Percentiles rank a stretch among this genome's conserved stretches.
Evolutionary conservation across 92 coral and sea anemone genomes (phyloP).

Genomic region (Paragorgia papillata): DNA sequence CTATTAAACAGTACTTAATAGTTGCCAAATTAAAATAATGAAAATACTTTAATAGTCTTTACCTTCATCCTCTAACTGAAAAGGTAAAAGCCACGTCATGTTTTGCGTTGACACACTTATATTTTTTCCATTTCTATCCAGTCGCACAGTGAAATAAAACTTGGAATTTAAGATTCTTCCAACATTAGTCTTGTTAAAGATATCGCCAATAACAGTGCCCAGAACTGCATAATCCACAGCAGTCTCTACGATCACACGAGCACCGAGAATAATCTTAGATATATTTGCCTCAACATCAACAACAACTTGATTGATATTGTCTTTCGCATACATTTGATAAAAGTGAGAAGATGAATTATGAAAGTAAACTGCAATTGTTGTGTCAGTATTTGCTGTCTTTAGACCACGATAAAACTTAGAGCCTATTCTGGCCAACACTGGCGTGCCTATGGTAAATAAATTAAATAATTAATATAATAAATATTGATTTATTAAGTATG

Average conservation of each 20-base stretch:
- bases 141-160: not conserved
- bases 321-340: slow-evolving; percentile 11
- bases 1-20: too few relatives aligned
- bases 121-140: slow-evolving; percentile 10
- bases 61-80: slow-evolving; percentile 16
- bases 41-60: too few relatives aligned
- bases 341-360: not conserved
- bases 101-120: not conserved
- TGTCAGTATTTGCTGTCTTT: not conserved
- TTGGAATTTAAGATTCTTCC: not conserved
- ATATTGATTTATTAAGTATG: too few relatives aligned
- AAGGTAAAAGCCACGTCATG: slow-evolving; percentile 20
- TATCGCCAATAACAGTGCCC: slow-evolving; percentile 7
- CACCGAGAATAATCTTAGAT: not conserved
- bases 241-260: not conserved
- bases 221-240: not conserved
- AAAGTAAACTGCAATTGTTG: slow-evolving; percentile 17
- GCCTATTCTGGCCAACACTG: slow-evolving; percentile 17
- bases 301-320: slow-evolving; percentile 8
- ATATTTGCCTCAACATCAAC: not conserved
- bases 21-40: too few relatives aligned
- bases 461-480: not conserved
- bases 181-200: not conserved
- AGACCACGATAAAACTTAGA: slow-evolving; percentile 29
- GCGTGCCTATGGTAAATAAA: not conserved